These are phyloP conservation scores for Siniperca undulata DNA, from an alignment of 2,797 vertebrate genomes.

Conservation along the genomic window DNA sequence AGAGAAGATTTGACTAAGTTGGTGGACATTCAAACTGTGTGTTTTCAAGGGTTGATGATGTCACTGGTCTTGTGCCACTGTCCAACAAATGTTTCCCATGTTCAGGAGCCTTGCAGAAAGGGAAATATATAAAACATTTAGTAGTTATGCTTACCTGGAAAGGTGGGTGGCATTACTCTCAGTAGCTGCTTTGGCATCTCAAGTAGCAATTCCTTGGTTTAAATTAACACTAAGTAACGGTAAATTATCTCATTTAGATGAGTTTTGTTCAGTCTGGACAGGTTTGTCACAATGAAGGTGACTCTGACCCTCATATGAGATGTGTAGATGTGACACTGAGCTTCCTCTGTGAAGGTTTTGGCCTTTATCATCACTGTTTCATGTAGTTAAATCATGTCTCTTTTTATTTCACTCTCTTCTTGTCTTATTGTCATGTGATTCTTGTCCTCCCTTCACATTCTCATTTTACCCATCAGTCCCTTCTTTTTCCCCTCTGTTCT, in stretches of 20 bases:
- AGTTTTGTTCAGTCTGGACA: neutral
- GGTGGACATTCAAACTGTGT: slow-evolving; percentile 35
- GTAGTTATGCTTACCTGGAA: neutral
- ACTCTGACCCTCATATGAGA: neutral
- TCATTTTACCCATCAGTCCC: neutral
- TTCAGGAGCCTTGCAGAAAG: neutral
- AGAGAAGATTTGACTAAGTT: slow-evolving; percentile 22
- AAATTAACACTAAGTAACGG: neutral
- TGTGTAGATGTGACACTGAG: neutral
- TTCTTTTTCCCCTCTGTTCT: slow-evolving; percentile 15
- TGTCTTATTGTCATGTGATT: neutral
- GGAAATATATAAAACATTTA: neutral
- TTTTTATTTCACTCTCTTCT: neutral
- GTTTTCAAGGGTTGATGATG: slow-evolving; percentile 5
- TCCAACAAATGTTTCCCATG: slow-evolving; percentile 2
- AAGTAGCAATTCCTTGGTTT: neutral
- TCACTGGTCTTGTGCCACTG: slow-evolving; percentile 3
- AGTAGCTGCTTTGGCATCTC: neutral
- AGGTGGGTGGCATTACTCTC: neutral
- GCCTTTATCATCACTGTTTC: neutral
- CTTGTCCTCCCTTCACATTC: neutral
- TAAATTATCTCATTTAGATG: neutral
- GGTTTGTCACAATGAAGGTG: neutral
- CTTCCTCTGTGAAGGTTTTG: neutral
- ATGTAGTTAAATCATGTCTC: neutral